These are phyloP conservation scores for Philonicus albiceps DNA, from an alignment of 2,888 invertebrate species.

Conservation along the genomic window DNA sequence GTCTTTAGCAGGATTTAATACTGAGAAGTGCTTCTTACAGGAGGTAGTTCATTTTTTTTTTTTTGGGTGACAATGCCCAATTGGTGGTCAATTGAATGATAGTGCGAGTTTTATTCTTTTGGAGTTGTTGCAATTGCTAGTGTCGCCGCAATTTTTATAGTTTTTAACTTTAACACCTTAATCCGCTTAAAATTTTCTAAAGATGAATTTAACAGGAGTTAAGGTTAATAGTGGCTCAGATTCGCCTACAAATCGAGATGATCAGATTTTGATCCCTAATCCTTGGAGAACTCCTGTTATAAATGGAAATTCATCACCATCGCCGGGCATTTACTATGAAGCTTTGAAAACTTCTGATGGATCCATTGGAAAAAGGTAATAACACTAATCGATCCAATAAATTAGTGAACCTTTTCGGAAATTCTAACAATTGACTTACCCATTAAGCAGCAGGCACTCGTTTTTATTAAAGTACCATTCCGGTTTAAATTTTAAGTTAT, in stretches of 20 bases:
- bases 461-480: no score
- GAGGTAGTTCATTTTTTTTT: not conserved
- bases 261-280: slow-evolving; percentile 46
- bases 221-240: slow-evolving; percentile 41
- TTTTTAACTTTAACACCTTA: not conserved
- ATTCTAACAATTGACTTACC: no score
- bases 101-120: not conserved
- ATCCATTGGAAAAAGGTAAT: slow-evolving; percentile 39
- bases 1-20: not conserved
- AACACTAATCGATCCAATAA: not conserved
- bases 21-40: not conserved
- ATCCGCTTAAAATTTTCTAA: not conserved
- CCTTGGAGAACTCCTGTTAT: slow-evolving; percentile 43
- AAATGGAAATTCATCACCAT: slow-evolving; percentile 41
- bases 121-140: not conserved
- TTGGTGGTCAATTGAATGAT: not conserved
- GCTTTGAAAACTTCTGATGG: slow-evolving; percentile 40
- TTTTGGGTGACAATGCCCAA: not conserved
- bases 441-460: no score
- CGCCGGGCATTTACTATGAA: slow-evolving; percentile 46
- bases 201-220: slow-evolving; percentile 45
- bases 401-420: no score
- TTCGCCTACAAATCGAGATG: slow-evolving; percentile 46
- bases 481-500: no score
- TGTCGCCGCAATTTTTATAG: not conserved